phyloP scores from a whole-genome alignment of 2,113 vertebrate genomes.

The Xiphophorus couchianus region DNA sequence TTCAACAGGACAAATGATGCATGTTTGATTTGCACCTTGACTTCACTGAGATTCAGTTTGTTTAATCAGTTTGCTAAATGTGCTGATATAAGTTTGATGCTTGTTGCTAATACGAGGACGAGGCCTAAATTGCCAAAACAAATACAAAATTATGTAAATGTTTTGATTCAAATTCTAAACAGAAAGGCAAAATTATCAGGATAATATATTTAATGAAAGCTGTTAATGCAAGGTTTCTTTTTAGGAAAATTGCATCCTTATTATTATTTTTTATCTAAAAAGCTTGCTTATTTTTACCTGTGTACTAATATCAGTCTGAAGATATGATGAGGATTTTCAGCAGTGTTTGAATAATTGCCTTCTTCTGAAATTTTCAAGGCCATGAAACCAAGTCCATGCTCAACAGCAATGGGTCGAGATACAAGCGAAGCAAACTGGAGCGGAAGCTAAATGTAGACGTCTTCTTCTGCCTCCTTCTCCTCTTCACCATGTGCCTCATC shows the following conservation, averaged over 20 bases:
- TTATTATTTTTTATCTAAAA: no score
- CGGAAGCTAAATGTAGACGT: slow-evolving; percentile 87
- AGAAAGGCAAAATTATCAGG: no score
- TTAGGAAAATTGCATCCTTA: no score
- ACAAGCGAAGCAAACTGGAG: slow-evolving; percentile 95
- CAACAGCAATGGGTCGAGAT: slow-evolving; percentile 88
- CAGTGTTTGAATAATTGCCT: slow-evolving; percentile 4
- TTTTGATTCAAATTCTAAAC: no score
- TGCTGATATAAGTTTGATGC: no score
- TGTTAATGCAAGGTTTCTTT: no score
- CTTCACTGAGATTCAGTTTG: not conserved
- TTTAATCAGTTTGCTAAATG: no score
- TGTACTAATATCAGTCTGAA: not conserved
- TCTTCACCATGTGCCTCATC: slow-evolving; percentile 90
- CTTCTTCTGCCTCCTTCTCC: slow-evolving; percentile 87
- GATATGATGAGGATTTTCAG: not conserved
- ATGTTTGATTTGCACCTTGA: not conserved
- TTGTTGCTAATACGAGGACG: no score
- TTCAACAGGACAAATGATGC: not conserved
- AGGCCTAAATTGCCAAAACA: no score
- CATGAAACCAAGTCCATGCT: slow-evolving; percentile 96
- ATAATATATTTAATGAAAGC: no score
- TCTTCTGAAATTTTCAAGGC: slow-evolving; percentile 77
- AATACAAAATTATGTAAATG: no score
- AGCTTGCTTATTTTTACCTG: not conserved